phyloP scores from a whole-genome alignment of 2,888 invertebrate genomes.

The Tinea pellionella region DNA sequence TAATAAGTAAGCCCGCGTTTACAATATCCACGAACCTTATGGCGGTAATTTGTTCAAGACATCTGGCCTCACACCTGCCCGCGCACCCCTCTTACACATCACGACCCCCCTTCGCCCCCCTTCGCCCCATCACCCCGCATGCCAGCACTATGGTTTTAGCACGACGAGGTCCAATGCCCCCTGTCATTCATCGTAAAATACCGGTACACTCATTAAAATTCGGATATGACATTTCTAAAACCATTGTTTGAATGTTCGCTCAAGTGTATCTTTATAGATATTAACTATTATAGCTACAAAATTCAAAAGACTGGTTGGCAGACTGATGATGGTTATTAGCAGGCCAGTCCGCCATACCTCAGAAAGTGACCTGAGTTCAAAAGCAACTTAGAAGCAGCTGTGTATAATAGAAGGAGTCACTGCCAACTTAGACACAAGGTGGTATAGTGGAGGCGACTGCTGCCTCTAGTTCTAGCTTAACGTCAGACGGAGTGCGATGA shows the following conservation, averaged over 20 bases:
- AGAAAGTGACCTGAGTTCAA: too few relatives aligned
- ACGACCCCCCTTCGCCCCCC: conserved; percentile 25
- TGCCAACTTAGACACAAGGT: too few relatives aligned
- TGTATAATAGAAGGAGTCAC: too few relatives aligned
- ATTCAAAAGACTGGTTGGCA: too few relatives aligned
- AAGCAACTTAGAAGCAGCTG: too few relatives aligned
- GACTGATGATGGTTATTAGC: too few relatives aligned
- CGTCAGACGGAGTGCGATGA: too few relatives aligned
- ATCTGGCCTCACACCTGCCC: conserved; percentile 67
- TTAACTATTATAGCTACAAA: too few relatives aligned
- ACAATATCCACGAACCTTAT: conserved; percentile 51
- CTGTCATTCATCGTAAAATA: conserved; percentile 43
- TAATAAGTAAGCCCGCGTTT: conserved; percentile 58
- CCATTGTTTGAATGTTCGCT: conserved; percentile 45
- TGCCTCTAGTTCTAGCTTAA: too few relatives aligned
- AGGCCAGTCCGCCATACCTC: too few relatives aligned
- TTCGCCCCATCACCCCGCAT: conserved; percentile 26
- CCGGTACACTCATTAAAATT: conserved; percentile 50
- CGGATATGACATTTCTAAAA: conserved; percentile 57
- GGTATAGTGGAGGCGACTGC: too few relatives aligned
- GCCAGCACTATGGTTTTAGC: conserved; percentile 23
- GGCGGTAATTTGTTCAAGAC: conserved; percentile 68
- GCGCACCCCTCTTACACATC: conserved; percentile 31
- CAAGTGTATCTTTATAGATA: conserved; percentile 38
- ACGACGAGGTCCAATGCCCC: conserved; percentile 30